Percentiles rank a stretch among this genome's conserved stretches.
Conservation (phyloP, 2,888 invertebrate genomes). For the Zhengitettix transpicula region DNA sequence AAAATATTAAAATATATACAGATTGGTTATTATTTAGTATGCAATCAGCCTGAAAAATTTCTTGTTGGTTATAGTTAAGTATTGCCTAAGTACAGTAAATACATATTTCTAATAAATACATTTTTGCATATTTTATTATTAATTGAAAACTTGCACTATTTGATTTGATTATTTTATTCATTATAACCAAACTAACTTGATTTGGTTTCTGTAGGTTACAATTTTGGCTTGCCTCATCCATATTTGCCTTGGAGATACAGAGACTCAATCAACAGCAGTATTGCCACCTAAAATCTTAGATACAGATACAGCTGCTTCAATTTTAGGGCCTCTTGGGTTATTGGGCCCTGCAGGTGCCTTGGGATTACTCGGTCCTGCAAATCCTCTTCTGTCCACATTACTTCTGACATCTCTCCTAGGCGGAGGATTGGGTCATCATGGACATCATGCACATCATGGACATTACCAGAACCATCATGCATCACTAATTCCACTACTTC, state of each 20-base stretch:
- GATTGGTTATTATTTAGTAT: too few species aligned
- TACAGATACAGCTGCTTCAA: neutral
- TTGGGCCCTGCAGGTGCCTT: neutral
- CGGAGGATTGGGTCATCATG: neutral
- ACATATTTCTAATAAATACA: too few species aligned
- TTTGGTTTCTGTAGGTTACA: too few species aligned
- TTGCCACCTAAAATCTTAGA: neutral
- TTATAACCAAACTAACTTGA: too few species aligned
- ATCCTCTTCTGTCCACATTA: neutral
- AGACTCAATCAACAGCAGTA: neutral
- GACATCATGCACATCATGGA: neutral
- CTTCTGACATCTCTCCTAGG: neutral
- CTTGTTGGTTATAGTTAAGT: too few species aligned
- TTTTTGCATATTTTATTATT: too few species aligned
- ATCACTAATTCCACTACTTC: constrained; percentile 31
- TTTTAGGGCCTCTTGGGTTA: neutral
- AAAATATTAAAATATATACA: too few species aligned
- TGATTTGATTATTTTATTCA: too few species aligned
- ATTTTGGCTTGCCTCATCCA: too few species aligned
- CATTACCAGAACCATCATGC: neutral
- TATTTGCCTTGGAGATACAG: neutral
- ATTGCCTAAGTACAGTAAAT: too few species aligned
- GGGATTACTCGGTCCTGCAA: neutral
- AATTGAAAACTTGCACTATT: too few species aligned
- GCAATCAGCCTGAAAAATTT: too few species aligned